A percentile compares a stretch with the other conserved stretches of the same genome.
phyloP scores from a whole-genome alignment of 2,113 vertebrate species.

The Sphyrna mokarran region DNA sequence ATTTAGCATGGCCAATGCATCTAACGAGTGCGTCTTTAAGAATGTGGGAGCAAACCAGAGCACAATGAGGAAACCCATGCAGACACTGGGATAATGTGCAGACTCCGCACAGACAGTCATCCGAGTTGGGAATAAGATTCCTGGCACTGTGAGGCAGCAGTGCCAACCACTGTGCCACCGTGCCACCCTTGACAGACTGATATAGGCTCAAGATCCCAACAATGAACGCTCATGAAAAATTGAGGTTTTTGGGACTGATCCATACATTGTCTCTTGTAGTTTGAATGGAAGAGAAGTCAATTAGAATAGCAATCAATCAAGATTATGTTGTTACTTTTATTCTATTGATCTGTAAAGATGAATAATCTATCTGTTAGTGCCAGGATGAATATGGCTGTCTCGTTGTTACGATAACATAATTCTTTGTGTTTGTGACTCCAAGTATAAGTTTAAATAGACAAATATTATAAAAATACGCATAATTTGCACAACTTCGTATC shows the following conservation, averaged over 20 bases:
- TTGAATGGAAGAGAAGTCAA: not conserved
- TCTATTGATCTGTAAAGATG: not conserved
- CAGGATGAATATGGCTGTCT: not conserved
- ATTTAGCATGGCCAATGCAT: too few relatives aligned
- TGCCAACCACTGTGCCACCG: too few relatives aligned
- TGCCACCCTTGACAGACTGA: too few relatives aligned
- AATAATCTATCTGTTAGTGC: not conserved
- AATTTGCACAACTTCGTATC: not conserved
- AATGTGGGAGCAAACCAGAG: too few relatives aligned
- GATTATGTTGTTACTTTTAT: not conserved
- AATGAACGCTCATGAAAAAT: not conserved
- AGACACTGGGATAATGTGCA: too few relatives aligned
- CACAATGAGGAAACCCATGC: too few relatives aligned
- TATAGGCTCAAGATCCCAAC: too few relatives aligned
- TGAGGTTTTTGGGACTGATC: not conserved
- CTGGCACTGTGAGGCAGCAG: too few relatives aligned
- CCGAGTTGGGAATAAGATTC: too few relatives aligned
- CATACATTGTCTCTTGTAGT: not conserved
- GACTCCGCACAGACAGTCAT: too few relatives aligned
- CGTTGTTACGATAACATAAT: not conserved
- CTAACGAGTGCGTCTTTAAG: too few relatives aligned
- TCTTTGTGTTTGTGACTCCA: not conserved
- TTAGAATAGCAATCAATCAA: not conserved
- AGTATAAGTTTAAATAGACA: not conserved
- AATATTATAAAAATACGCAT: not conserved